Percentiles rank a stretch among this genome's conserved stretches.
Evolutionary conservation across 1,140 invertebrate genomes (phyloP).

Genomic region (Maniola jurtina): DNA sequence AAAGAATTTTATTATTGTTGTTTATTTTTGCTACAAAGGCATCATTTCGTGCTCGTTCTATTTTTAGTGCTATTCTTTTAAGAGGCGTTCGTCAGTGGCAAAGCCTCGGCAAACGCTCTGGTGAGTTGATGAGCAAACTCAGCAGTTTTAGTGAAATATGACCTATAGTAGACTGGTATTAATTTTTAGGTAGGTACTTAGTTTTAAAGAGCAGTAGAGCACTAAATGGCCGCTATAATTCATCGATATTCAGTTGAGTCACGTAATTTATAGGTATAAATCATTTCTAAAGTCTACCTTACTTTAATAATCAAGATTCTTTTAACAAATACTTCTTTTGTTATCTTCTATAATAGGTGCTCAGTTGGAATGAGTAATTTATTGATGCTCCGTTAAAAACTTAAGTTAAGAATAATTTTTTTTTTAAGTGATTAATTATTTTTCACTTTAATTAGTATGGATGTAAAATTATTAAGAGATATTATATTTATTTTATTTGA

Average conservation of each 20-base stretch:
- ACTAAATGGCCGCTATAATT: conserved; percentile 1
- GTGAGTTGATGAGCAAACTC: conserved; percentile 6
- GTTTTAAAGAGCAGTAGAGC: neutral
- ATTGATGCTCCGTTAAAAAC: too few species aligned
- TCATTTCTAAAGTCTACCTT: neutral
- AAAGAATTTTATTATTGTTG: too few species aligned
- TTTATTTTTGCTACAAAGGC: neutral
- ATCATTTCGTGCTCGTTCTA: conserved; percentile 3
- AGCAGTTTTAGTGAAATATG: conserved; percentile 12
- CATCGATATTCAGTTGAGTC: neutral
- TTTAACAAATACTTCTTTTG: too few species aligned
- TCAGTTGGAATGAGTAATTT: too few species aligned
- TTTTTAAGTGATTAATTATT: too few species aligned
- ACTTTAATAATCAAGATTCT: neutral
- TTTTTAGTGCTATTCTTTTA: conserved; percentile 10
- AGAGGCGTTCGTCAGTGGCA: conserved; percentile 8
- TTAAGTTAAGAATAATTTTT: too few species aligned
- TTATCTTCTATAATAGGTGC: too few species aligned
- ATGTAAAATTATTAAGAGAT: too few species aligned
- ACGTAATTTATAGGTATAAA: neutral
- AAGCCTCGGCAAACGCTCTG: neutral
- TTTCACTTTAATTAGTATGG: too few species aligned
- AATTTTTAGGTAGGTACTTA: conserved; percentile 1
- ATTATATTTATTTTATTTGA: too few species aligned
- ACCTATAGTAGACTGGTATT: neutral